Percentiles rank a stretch among this genome's conserved stretches.
Evolutionary conservation across 2,888 invertebrate species (phyloP).

Genomic region (Dryomyza anilis): DNA sequence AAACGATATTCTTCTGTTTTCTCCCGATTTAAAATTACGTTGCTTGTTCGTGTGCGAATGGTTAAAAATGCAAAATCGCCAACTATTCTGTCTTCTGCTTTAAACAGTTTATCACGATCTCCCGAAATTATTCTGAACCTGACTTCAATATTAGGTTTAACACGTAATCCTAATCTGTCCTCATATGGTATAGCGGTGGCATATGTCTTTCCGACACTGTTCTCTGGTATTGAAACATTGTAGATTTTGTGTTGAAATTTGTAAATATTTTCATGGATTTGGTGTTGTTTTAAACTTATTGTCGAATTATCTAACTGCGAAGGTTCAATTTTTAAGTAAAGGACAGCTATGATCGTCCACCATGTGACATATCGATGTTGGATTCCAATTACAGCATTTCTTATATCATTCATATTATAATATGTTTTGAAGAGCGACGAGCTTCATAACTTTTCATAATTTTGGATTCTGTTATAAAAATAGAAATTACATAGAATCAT

Average conservation of each 20-base stretch:
- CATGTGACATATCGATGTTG: conserved; percentile 8
- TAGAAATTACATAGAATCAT: background rate
- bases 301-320: conserved; percentile 26
- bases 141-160: conserved; percentile 67
- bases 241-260: conserved; percentile 76
- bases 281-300: background rate
- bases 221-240: conserved; percentile 91
- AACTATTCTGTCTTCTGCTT: conserved; percentile 84
- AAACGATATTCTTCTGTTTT: conserved; percentile 82
- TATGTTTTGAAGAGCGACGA: background rate
- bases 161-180: conserved; percentile 79
- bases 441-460: background rate
- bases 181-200: conserved; percentile 72
- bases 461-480: conserved; percentile 11
- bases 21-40: conserved; percentile 91
- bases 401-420: conserved; percentile 15
- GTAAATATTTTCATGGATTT: conserved; percentile 57
- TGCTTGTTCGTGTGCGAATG: conserved; percentile 85
- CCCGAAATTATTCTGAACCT: conserved; percentile 87
- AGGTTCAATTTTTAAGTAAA: conserved; percentile 2
- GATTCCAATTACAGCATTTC: background rate
- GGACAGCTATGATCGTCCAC: conserved; percentile 8
- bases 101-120: conserved; percentile 89
- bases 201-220: conserved; percentile 89
- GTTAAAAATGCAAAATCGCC: conserved; percentile 95